Conservation (phyloP, 2,888 invertebrate genomes). For the Plagodis dolabraria region DNA sequence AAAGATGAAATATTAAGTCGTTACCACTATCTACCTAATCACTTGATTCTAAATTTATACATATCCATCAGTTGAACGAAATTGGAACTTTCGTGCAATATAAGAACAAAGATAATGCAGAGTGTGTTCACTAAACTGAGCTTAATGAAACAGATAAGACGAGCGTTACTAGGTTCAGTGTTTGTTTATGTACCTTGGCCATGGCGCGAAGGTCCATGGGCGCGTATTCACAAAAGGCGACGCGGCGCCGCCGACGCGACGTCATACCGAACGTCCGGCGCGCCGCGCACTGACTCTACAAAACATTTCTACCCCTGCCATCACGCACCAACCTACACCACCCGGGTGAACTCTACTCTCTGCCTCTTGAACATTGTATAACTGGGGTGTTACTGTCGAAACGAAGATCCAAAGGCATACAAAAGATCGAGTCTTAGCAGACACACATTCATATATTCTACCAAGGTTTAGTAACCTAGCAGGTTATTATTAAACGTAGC, state of each 20-base stretch:
- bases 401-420: not conserved
- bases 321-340: not conserved
- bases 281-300: constrained; percentile 62
- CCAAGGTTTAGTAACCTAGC: no score
- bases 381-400: not conserved
- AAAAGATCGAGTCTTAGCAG: no score
- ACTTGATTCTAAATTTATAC: no score
- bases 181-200: constrained; percentile 68
- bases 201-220: constrained; percentile 79
- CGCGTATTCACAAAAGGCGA: constrained; percentile 78
- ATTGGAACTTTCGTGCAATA: no score
- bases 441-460: no score
- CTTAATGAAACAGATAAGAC: not conserved
- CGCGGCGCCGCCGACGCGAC: constrained; percentile 79
- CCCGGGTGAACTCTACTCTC: constrained; percentile 2
- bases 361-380: not conserved
- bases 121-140: not conserved
- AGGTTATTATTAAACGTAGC: no score
- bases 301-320: constrained; percentile 16
- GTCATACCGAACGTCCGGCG: constrained; percentile 66
- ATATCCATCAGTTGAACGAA: no score
- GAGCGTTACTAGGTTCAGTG: not conserved
- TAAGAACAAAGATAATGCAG: no score
- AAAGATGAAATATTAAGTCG: no score
- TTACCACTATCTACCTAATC: no score